Base-by-base conservation (phyloP, 2,113 vertebrate species). In the Caretta caretta region DNA sequence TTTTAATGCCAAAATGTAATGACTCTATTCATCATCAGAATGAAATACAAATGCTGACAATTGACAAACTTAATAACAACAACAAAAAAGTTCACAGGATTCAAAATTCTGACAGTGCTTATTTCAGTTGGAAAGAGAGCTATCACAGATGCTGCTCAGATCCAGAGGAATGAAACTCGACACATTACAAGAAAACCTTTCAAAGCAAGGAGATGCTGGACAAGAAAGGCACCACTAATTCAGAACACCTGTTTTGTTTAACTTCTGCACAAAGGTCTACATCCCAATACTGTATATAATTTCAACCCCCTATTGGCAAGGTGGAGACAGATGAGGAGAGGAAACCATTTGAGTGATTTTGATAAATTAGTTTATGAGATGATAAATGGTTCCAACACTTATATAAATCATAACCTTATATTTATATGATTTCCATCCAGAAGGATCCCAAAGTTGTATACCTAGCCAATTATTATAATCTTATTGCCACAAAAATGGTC, bases 1-100 rank as follows among this genome's bases (percentile, higher is more conserved):
- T 98, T 98, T 98, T 98, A 98, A 98, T 98, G 97, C 96, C 96
- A 94, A 97, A 97, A 96, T 93, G 69, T 98, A 98, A 97, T 98
- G 95, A 83, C 81, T 96, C 49, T 96, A 98, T 98, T 97, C 89
- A 97, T 98, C 98, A 98, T 69, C 90, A 49, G 89, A 97, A 96
- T 91, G 93, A 95, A 98, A 97, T 93, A 97, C 22, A 89, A 97
- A 96, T 92, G 92, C 92, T 98, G 94, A 97, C 95, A 98, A 97
- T 97, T 98, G 97, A 96, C 46, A 93, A 95, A 95, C 88, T 87
- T 96, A 93, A 76, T 95, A 88, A 80, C 31, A 92, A 89, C 27
- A 96, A 85, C 57, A 84, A 80, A 84, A 91, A 91, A 94, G 84
- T 96, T 97, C 87, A 83, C 48, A 83, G 86, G 91, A 94, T 83